phyloP scores from a whole-genome alignment of 2,888 invertebrate genomes.

The Sarcophaga rosellei region DNA sequence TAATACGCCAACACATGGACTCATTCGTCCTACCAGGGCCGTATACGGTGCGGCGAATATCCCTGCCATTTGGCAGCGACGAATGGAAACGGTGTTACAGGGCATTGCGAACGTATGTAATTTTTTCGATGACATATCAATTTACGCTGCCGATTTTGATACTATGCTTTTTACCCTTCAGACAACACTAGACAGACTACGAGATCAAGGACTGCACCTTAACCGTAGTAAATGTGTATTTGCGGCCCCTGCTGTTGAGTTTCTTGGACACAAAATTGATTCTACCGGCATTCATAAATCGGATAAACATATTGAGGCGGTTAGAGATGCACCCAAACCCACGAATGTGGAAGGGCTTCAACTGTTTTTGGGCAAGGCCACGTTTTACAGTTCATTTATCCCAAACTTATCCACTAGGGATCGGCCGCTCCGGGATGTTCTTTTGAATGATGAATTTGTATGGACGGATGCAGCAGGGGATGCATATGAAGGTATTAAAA shows the following conservation, averaged over 20 bases:
- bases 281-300: constrained; percentile 51
- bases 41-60: constrained; percentile 54
- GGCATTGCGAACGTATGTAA: constrained; percentile 15
- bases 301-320: constrained; percentile 41
- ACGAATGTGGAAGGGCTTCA: constrained; percentile 44
- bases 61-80: constrained; percentile 49
- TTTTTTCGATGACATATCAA: constrained; percentile 32
- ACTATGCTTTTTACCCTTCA: neutral
- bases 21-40: constrained; percentile 54
- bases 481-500: constrained; percentile 25
- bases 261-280: constrained; percentile 59
- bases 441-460: neutral
- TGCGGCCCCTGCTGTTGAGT: constrained; percentile 49
- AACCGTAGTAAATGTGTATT: constrained; percentile 50
- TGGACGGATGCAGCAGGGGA: constrained; percentile 5
- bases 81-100: constrained; percentile 9
- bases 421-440: constrained; percentile 24
- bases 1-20: constrained; percentile 49
- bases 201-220: constrained; percentile 10
- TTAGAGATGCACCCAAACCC: constrained; percentile 38
- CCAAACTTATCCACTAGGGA: constrained; percentile 22
- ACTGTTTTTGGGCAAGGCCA: neutral
- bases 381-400: constrained; percentile 26
- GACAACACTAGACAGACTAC: neutral
- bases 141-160: constrained; percentile 16